phyloP scores from a whole-genome alignment of 2,113 vertebrate genomes.

The zebrafish (Danio rerio) region GRCz12tu NC_133183.1:25193501-25194000 shows the following conservation, averaged over 20 bases:
- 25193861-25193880: not conserved
- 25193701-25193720: not conserved
- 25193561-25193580: no score
- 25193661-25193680: no score
- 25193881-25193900: not conserved
- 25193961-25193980: not conserved
- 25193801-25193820: not conserved
- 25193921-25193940: not conserved
- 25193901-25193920: not conserved
- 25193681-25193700: no score
- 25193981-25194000: not conserved
- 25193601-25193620: no score
- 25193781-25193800: not conserved
- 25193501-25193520: not conserved
- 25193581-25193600: no score
- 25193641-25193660: no score
- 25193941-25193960: not conserved
- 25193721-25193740: not conserved
- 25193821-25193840: not conserved
- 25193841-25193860: not conserved
- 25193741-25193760: not conserved
- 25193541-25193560: not conserved
- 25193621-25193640: no score
- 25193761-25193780: not conserved
- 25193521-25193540: constrained; percentile 2